Percentiles rank a stretch among this genome's conserved stretches.
phyloP scores from a whole-genome alignment of 1,140 invertebrate genomes.

The Listronotus bonariensis region DNA sequence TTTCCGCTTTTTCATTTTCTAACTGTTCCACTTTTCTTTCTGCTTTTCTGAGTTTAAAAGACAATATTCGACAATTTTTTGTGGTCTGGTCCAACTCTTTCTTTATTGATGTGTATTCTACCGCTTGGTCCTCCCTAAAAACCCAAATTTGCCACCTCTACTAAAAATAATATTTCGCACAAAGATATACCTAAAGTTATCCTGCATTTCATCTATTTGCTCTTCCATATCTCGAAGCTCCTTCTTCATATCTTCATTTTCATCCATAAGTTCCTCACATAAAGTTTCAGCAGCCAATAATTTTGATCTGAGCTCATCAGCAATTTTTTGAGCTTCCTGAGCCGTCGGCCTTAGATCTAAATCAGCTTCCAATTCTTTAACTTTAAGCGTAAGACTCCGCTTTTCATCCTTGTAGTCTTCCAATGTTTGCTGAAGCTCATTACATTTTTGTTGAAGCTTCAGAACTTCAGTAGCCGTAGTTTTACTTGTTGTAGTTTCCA shows the following conservation, averaged over 20 bases:
- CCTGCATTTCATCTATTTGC: slow-evolving; percentile 98
- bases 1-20: slow-evolving; percentile 79
- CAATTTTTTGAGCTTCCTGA: slow-evolving; percentile 61
- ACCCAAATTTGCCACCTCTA: slow-evolving; percentile 24
- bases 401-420: slow-evolving; percentile 84
- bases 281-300: slow-evolving; percentile 83
- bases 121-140: slow-evolving; percentile 91
- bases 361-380: slow-evolving; percentile 75
- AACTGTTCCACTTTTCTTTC: slow-evolving; percentile 89
- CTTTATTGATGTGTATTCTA: slow-evolving; percentile 93
- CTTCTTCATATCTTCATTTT: slow-evolving; percentile 94
- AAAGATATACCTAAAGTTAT: slow-evolving; percentile 77
- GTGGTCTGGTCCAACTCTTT: slow-evolving; percentile 94
- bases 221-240: slow-evolving; percentile 92
- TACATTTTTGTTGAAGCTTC: slow-evolving; percentile 80
- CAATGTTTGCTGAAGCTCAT: slow-evolving; percentile 76
- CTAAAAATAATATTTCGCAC: too few species aligned
- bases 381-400: slow-evolving; percentile 70
- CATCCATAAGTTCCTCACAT: slow-evolving; percentile 92
- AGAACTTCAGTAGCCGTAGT: slow-evolving; percentile 70
- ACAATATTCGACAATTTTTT: slow-evolving; percentile 97
- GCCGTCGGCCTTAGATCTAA: slow-evolving; percentile 61
- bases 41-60: slow-evolving; percentile 96
- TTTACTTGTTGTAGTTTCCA: slow-evolving; percentile 74
- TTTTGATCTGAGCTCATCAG: slow-evolving; percentile 77